A percentile compares a stretch with the other conserved stretches of the same genome.
phyloP scores from a whole-genome alignment of 1,140 invertebrate genomes.

The Tetramorium alpestre region DNA sequence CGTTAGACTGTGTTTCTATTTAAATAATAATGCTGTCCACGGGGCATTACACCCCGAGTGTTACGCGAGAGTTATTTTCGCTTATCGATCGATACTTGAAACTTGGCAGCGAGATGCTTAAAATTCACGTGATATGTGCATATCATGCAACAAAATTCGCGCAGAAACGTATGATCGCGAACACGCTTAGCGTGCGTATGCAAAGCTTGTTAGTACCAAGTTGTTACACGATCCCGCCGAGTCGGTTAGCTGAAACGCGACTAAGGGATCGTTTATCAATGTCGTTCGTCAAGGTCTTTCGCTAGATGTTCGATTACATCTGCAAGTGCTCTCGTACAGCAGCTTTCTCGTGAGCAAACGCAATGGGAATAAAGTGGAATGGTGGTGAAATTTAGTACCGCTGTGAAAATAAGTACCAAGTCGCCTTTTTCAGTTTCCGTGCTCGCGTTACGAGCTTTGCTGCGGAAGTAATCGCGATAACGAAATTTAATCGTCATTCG shows the following conservation, averaged over 20 bases:
- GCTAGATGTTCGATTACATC: slow-evolving; percentile 56
- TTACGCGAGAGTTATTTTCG: slow-evolving; percentile 32
- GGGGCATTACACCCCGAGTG: neutral
- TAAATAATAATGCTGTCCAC: neutral
- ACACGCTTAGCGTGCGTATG: slow-evolving; percentile 47
- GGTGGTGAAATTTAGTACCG: slow-evolving; percentile 19
- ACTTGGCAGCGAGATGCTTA: slow-evolving; percentile 36
- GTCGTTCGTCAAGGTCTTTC: slow-evolving; percentile 66
- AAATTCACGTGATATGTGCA: slow-evolving; percentile 53
- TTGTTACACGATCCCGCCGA: slow-evolving; percentile 52
- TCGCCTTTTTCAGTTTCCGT: neutral
- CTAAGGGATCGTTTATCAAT: slow-evolving; percentile 71
- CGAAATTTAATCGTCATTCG: neutral
- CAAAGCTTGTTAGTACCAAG: slow-evolving; percentile 48
- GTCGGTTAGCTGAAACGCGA: slow-evolving; percentile 66
- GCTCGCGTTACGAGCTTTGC: neutral
- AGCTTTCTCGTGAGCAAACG: slow-evolving; percentile 45
- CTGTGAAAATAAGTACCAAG: neutral
- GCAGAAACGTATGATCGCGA: slow-evolving; percentile 26
- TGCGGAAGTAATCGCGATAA: slow-evolving; percentile 43
- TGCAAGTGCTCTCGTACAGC: slow-evolving; percentile 26
- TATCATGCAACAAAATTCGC: slow-evolving; percentile 46
- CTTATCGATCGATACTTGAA: slow-evolving; percentile 44
- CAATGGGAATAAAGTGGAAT: neutral
- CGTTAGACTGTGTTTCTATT: neutral